Evolutionary conservation across 1,140 invertebrate genomes (phyloP).

Genomic region (Capitella teleta): DNA sequence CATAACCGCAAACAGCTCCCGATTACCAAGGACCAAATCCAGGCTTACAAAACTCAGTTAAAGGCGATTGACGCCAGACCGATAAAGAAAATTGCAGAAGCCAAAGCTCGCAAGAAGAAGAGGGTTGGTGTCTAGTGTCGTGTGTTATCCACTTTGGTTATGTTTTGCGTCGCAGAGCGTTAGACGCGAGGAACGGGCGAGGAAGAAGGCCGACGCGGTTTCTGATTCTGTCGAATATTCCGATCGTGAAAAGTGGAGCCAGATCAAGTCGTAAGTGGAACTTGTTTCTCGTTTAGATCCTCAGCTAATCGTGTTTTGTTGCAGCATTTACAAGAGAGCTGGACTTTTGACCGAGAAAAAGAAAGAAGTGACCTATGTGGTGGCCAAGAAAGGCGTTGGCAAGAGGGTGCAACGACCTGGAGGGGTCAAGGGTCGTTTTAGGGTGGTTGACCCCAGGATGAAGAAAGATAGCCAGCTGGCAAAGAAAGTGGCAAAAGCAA

Average conservation of each 20-base stretch:
- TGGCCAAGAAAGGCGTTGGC: constrained; percentile 78
- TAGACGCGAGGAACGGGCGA: no score
- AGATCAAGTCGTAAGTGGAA: constrained; percentile 68
- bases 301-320: constrained; percentile 23
- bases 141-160: no score
- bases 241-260: constrained; percentile 80
- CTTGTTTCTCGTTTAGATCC: no score
- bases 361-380: constrained; percentile 84
- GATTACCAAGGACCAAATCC: constrained; percentile 57
- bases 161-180: no score
- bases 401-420: constrained; percentile 65
- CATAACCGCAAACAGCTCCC: constrained; percentile 69
- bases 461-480: constrained; percentile 80
- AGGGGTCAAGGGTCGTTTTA: constrained; percentile 83
- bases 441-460: constrained; percentile 87
- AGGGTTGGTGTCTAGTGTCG: constrained; percentile 55
- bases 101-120: constrained; percentile 93
- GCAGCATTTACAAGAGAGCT: constrained; percentile 85
- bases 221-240: constrained; percentile 81
- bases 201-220: constrained; percentile 86
- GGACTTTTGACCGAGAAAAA: constrained; percentile 60
- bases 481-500: constrained; percentile 28
- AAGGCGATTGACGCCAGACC: constrained; percentile 85
- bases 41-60: constrained; percentile 48
- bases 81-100: constrained; percentile 97